Conservation (phyloP, 2,113 vertebrate species). For the Procapra przewalskii region DNA sequence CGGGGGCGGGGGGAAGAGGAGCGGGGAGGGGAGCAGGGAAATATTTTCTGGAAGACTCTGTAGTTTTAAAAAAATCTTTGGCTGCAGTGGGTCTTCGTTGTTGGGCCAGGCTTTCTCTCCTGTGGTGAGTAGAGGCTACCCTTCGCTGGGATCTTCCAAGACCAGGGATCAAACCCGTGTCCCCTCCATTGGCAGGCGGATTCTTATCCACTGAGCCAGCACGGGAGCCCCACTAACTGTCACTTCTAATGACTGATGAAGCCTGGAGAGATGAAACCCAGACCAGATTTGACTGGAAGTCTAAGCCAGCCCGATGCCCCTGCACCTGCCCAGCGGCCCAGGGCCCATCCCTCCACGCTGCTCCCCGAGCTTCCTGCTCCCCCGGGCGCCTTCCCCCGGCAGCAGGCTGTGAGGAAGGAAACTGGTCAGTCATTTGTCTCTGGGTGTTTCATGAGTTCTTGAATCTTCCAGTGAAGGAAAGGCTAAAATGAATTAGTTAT, state of each 20-base stretch:
- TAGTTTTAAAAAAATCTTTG: not conserved
- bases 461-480: not conserved
- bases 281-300: not conserved
- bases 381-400: not conserved
- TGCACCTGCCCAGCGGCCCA: rapidly evolving
- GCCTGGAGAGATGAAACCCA: not conserved
- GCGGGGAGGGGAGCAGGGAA: rapidly evolving
- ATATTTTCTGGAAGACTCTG: not conserved
- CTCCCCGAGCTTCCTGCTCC: not conserved
- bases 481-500: not conserved
- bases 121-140: not conserved
- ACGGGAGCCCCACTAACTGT: not conserved
- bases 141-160: not conserved
- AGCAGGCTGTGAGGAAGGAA: not conserved
- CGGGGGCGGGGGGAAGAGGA: rapidly evolving
- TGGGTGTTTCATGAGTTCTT: not conserved
- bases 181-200: not conserved
- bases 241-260: not conserved
- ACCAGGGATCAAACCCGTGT: not conserved
- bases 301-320: not conserved
- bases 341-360: not conserved
- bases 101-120: not conserved
- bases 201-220: not conserved
- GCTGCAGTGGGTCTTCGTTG: not conserved
- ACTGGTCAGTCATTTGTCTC: not conserved